These are phyloP conservation scores for Iphiclides podalirius DNA, from an alignment of 2,888 invertebrate genomes.

Conservation along the genomic window DNA sequence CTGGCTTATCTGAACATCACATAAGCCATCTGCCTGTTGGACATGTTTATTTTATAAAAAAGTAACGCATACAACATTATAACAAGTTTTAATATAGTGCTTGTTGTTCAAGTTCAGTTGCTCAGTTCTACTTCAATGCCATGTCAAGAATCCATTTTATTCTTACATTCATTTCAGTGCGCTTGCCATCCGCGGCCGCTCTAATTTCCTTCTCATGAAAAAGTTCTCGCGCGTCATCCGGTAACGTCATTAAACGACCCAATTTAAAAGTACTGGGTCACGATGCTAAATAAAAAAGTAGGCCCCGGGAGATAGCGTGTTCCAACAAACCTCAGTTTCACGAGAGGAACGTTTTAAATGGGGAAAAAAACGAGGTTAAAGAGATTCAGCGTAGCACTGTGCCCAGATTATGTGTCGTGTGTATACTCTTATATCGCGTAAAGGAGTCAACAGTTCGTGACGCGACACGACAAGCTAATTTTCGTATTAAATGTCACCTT, in stretches of 20 bases:
- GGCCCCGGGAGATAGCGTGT: slow-evolving; percentile 28
- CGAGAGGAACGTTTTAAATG: slow-evolving; percentile 30
- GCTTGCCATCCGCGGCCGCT: slow-evolving; percentile 14
- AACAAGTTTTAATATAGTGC: too few species aligned
- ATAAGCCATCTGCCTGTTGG: too few species aligned
- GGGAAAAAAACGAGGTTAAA: slow-evolving; percentile 27
- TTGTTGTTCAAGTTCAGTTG: too few species aligned
- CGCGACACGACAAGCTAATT: slow-evolving; percentile 21
- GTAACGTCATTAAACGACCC: slow-evolving; percentile 42
- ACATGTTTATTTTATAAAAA: too few species aligned
- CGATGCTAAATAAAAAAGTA: slow-evolving; percentile 30
- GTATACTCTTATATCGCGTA: slow-evolving; percentile 7
- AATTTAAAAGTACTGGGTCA: slow-evolving; percentile 37
- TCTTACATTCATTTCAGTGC: slow-evolving; percentile 11
- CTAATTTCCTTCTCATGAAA: slow-evolving; percentile 36
- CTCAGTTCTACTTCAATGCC: too few species aligned
- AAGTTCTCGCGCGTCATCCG: slow-evolving; percentile 30
- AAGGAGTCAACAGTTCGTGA: slow-evolving; percentile 23
- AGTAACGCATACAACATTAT: too few species aligned
- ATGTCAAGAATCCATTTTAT: too few species aligned
- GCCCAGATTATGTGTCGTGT: slow-evolving; percentile 18
- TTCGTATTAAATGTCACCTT: slow-evolving; percentile 24
- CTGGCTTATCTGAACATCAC: too few species aligned
- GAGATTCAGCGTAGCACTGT: slow-evolving; percentile 21
- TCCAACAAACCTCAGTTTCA: slow-evolving; percentile 21